phyloP scores from a whole-genome alignment of 2,113 vertebrate genomes.

The Chionis minor region DNA sequence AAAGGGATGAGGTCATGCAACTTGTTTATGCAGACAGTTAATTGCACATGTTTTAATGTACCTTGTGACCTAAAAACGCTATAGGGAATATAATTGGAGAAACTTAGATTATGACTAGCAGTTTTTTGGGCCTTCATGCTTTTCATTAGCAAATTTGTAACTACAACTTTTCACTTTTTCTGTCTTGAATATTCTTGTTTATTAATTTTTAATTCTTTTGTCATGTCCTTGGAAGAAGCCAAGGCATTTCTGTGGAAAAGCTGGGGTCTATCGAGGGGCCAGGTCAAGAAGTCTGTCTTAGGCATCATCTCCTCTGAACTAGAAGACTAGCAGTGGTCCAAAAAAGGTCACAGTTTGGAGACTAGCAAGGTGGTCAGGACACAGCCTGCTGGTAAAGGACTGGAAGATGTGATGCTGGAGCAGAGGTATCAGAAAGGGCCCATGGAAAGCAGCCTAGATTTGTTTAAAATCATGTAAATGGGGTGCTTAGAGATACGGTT shows the following conservation, averaged over 20 bases:
- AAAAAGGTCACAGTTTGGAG: background rate
- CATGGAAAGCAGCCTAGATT: too few species aligned
- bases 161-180: background rate
- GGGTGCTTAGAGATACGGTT: too few species aligned
- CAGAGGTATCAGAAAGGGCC: background rate
- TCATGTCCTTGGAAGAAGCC: background rate
- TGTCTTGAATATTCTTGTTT: background rate
- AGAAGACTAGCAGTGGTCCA: background rate
- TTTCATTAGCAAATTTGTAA: background rate
- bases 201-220: background rate
- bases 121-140: background rate
- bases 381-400: background rate
- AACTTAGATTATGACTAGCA: background rate
- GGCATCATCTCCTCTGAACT: background rate
- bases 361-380: background rate
- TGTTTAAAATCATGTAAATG: too few species aligned
- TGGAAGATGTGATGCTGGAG: fast-evolving
- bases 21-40: background rate
- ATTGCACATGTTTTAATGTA: background rate
- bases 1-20: background rate
- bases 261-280: background rate
- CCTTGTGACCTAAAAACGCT: background rate
- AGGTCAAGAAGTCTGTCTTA: background rate
- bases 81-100: background rate
- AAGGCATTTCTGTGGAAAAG: background rate